Evolutionary conservation across 2,113 vertebrate genomes (phyloP).

Genomic region (Istiophorus platypterus): DNA sequence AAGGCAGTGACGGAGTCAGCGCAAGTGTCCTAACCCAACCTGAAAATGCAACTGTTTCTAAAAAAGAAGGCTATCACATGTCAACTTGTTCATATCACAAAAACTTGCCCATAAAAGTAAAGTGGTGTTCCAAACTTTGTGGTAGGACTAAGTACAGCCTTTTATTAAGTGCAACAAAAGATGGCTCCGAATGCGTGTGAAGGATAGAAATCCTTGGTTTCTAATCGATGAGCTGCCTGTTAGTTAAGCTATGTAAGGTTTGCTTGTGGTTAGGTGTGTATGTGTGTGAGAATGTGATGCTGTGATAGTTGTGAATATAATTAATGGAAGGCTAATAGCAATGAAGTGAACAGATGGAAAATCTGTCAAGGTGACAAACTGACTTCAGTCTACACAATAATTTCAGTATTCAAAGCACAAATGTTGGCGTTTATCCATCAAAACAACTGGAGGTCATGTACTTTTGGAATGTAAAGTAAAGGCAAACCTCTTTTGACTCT

Average conservation of each 20-base stretch:
- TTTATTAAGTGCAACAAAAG: too few relatives aligned
- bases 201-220: not conserved
- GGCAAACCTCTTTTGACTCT: not conserved
- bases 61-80: not conserved
- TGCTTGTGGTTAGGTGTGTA: not conserved
- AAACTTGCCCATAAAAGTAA: not conserved
- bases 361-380: slow-evolving; percentile 42
- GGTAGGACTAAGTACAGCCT: not conserved
- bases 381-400: not conserved
- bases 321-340: not conserved
- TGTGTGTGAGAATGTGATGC: not conserved
- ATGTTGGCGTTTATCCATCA: too few relatives aligned
- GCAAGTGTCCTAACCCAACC: slow-evolving; percentile 30
- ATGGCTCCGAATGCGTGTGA: not conserved
- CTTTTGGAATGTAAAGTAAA: too few relatives aligned
- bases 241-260: not conserved
- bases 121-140: not conserved
- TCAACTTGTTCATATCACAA: not conserved
- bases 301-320: not conserved
- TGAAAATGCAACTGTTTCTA: slow-evolving; percentile 5
- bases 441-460: too few relatives aligned
- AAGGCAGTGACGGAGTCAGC: slow-evolving; percentile 5
- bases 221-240: not conserved
- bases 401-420: not conserved
- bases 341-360: slow-evolving; percentile 9